Base-by-base conservation (phyloP, 2,797 vertebrate genomes). In the Amazonetta brasiliensis region DNA sequence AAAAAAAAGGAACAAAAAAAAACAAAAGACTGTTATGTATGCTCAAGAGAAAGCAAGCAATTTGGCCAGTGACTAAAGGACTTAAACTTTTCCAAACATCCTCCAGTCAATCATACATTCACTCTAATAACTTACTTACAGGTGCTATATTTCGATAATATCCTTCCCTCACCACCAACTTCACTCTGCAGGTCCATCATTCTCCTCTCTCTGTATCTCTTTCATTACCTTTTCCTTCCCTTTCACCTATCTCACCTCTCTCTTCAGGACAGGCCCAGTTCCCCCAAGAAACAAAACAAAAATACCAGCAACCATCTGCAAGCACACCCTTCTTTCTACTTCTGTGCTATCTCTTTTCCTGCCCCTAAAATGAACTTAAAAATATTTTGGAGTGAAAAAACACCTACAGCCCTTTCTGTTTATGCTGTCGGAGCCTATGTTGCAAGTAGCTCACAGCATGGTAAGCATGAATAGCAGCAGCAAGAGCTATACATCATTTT, bases 11-110 rank as follows among this genome's bases (percentile, higher is more conserved):
- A 28, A 7, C 30, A 30, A 30, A 25, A 13, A 21, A 28, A 28
- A 39, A 37, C 37, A 41, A 41, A 7, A 66, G 16, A 64, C 31
- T 41, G 44, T 35, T 84, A 41, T 12, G 8, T 54, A 55, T 0
- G 2, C 31, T 20, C 14, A 63, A 89, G 25, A 87, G 52, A 81
- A 90, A 92, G 67, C 46, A 94, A 26, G 67, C 50, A 95, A 26
- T 55, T 75, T 84, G 41, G 72, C 37, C 50, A 74, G 66, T 86
- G 66, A 97, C 89, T 88, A 96, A 95, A 89, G 90, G 68, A 84
- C 84, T 96, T 91, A 89, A 88, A 92, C 50, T 91, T 87, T 72
- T 77, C n/a, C 22, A 93, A 93, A 80, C 33, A 46, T 69, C 71
- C 67, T 75, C 28, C 54, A 62, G 30, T 60, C 89, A 84, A 64